Conservation (phyloP, 2,797 vertebrate genomes). For the Pampus argenteus region DNA sequence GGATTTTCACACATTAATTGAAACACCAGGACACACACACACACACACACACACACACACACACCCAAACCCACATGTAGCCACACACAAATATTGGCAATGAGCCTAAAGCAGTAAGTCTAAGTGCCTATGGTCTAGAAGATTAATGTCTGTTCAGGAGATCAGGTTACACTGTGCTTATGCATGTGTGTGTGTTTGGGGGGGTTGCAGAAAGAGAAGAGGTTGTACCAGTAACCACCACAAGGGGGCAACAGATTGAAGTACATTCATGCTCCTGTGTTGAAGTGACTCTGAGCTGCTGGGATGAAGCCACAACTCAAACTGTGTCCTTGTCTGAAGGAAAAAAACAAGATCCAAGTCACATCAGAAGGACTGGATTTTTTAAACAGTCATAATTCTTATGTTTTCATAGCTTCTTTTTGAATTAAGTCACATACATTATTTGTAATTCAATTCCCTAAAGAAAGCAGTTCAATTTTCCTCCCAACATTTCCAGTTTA, state of each 20-base stretch:
- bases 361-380: slow-evolving; percentile 37
- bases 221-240: slow-evolving; percentile 59
- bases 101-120: slow-evolving; percentile 40
- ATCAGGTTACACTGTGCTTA: slow-evolving; percentile 38
- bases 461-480: not conserved
- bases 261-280: slow-evolving; percentile 40
- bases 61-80: slow-evolving; percentile 14
- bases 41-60: not conserved
- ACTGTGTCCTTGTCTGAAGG: slow-evolving; percentile 48
- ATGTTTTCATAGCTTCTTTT: slow-evolving; percentile 21
- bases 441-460: slow-evolving; percentile 33
- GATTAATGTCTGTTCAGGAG: slow-evolving; percentile 37
- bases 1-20: slow-evolving; percentile 6
- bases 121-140: slow-evolving; percentile 34
- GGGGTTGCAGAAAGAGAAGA: slow-evolving; percentile 6
- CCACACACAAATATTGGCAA: slow-evolving; percentile 51
- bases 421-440: not conserved
- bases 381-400: slow-evolving; percentile 33
- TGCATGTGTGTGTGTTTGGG: slow-evolving; percentile 17
- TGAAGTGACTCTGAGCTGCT: slow-evolving; percentile 35
- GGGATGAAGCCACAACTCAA: slow-evolving; percentile 58
- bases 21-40: not conserved
- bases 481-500: not conserved
- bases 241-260: slow-evolving; percentile 79
- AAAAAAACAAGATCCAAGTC: slow-evolving; percentile 36